A percentile compares a stretch with the other conserved stretches of the same genome.
These are phyloP conservation scores for Drosophila eugracilis DNA, from an alignment of 1,140 invertebrate genomes.

Conservation along the genomic window DNA sequence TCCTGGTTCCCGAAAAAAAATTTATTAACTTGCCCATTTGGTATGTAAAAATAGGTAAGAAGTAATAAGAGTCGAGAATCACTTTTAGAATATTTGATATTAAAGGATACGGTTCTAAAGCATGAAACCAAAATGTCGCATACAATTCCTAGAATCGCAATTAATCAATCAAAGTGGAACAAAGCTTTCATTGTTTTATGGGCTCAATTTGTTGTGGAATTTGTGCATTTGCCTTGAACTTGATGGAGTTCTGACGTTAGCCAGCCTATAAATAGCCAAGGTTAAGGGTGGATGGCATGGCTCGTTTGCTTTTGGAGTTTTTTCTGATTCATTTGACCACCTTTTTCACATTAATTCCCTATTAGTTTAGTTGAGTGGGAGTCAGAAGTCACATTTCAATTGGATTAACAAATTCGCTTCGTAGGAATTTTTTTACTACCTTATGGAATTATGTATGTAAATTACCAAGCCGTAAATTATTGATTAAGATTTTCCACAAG, in stretches of 20 bases:
- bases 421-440: conserved; percentile 34
- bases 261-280: conserved; percentile 58
- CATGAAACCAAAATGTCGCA: neutral
- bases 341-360: conserved; percentile 20
- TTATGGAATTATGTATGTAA: conserved; percentile 42
- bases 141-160: conserved; percentile 12
- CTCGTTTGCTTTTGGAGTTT: conserved; percentile 14
- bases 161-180: conserved; percentile 46
- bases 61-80: neutral
- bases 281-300: conserved; percentile 45
- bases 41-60: neutral
- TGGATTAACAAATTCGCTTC: conserved; percentile 55
- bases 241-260: conserved; percentile 42
- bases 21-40: no score
- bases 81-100: neutral
- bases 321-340: conserved; percentile 13
- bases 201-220: conserved; percentile 49
- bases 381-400: conserved; percentile 22
- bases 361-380: conserved; percentile 11
- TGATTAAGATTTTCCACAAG: conserved; percentile 23
- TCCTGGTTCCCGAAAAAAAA: conserved; percentile 54
- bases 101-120: neutral
- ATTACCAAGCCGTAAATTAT: conserved; percentile 40
- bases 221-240: conserved; percentile 71
- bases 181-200: conserved; percentile 23